Evolutionary conservation across 2,888 invertebrate species (phyloP).

Genomic region (Zelleria hepariella): DNA sequence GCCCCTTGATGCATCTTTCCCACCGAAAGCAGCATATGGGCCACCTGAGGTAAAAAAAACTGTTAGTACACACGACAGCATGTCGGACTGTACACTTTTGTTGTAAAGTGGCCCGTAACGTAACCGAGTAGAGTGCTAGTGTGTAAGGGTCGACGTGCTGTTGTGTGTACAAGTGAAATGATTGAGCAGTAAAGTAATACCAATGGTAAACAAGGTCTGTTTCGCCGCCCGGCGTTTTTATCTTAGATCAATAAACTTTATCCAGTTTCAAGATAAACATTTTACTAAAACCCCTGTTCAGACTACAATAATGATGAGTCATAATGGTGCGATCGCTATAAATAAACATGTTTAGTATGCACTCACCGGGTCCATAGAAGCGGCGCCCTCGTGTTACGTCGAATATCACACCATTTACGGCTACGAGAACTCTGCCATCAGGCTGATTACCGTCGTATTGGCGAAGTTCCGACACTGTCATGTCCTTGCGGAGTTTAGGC

Average conservation of each 20-base stretch:
- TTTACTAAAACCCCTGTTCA: not conserved
- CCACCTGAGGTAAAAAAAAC: slow-evolving; percentile 80
- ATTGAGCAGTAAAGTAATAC: too few relatives aligned
- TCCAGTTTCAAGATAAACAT: not conserved
- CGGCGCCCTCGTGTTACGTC: slow-evolving; percentile 92
- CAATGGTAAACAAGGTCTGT: too few relatives aligned
- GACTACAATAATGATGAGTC: slow-evolving; percentile 3
- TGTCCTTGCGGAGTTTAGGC: slow-evolving; percentile 90
- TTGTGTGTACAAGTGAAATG: too few relatives aligned
- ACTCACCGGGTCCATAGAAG: slow-evolving; percentile 94
- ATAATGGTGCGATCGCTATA: slow-evolving; percentile 34
- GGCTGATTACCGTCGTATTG: slow-evolving; percentile 88
- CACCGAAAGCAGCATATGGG: slow-evolving; percentile 95
- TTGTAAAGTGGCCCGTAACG: too few relatives aligned
- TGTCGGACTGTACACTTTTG: too few relatives aligned
- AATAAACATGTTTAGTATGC: slow-evolving; percentile 38
- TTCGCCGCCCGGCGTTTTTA: not conserved
- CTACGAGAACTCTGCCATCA: slow-evolving; percentile 91
- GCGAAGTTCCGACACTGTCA: slow-evolving; percentile 88
- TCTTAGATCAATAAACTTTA: not conserved
- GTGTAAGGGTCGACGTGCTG: too few relatives aligned
- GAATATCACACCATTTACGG: slow-evolving; percentile 95
- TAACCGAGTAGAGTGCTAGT: too few relatives aligned
- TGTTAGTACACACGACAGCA: too few relatives aligned
- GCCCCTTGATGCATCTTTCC: slow-evolving; percentile 94